A percentile compares a stretch with the other conserved stretches of the same genome.
Evolutionary conservation across 2,888 invertebrate genomes (phyloP).

Genomic region (Parthenolecanium corni): DNA sequence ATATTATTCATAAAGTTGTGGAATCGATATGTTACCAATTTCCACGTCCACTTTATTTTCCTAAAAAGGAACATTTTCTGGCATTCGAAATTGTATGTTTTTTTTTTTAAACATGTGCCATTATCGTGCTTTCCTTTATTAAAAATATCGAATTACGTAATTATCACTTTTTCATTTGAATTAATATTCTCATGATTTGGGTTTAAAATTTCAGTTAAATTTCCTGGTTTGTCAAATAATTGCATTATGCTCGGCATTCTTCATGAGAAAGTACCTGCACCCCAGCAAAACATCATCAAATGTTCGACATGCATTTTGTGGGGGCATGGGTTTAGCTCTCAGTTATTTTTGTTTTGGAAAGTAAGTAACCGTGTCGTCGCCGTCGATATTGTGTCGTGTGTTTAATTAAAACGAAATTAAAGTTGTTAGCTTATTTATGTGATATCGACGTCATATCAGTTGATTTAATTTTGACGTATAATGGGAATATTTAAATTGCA

Average conservation of each 20-base stretch:
- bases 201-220: slow-evolving; percentile 53
- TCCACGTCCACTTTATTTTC: background rate
- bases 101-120: too few species aligned
- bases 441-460: background rate
- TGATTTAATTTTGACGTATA: too few species aligned
- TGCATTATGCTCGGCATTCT: slow-evolving; percentile 64
- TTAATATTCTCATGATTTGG: background rate
- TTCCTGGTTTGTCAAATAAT: slow-evolving; percentile 71
- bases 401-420: too few species aligned
- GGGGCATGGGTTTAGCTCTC: slow-evolving; percentile 63
- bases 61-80: background rate
- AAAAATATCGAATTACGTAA: too few species aligned
- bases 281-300: slow-evolving; percentile 54
- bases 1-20: too few species aligned
- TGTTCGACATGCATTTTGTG: slow-evolving; percentile 65
- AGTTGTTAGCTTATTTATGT: background rate
- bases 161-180: too few species aligned
- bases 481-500: too few species aligned
- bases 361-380: too few species aligned
- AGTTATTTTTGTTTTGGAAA: slow-evolving; percentile 82
- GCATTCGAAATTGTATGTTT: too few species aligned
- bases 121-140: too few species aligned
- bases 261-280: slow-evolving; percentile 64
- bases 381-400: too few species aligned
- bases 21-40: too few species aligned